Base-by-base conservation (phyloP, 2,797 vertebrate species). In the Lycodopsis pacificus region DNA sequence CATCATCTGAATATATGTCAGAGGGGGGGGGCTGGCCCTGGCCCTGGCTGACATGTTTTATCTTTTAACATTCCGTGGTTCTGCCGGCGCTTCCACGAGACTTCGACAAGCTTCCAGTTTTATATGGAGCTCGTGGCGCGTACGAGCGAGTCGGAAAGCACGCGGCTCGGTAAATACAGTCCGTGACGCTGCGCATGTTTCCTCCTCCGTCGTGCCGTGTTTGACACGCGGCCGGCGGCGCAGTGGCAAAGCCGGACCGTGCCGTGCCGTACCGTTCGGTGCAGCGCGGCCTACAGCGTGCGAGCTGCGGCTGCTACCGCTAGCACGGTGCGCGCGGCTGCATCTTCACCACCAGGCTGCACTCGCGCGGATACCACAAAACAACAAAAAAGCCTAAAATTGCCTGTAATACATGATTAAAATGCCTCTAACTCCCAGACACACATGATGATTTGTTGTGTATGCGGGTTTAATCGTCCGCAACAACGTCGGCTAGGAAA, bases 241-340 rank as follows among this genome's bases (percentile, higher is more conserved):
- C 84, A 25, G 68, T 2, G 9, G 27, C 27, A 54, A 61, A 15
- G 36, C 58, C 13, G 59, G 5, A 0, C 65, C 19, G 64, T 17
- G 57, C 78, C 4, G 59, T 69, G 78, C 72, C 44, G 59, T 69
- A 77, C 72, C 44, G 82, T 57, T 15, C 48, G 2, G 68, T 15
- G 77, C 79, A 49, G 57, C 88, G 90, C 91, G 90, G 91, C 92
- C 92, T 92, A 76, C 75, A 67, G 83, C 71, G 59, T 53, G 77
- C 68, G 64, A 65, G 77, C 71, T 0, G 80, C 86, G 76, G 34
- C 81, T 56, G 46, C 44, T 92, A 90, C 93, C 92, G 92, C 92
- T 91, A 92, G 79, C 88, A 88, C 89, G 88, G 81, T 71, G 53
- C 86, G 86, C 88, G 89, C 87, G 62, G 78, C 74, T 54, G 73